These are phyloP conservation scores for Romanomermis culicivorax DNA, from an alignment of 2,888 invertebrate genomes.

Conservation along the genomic window DNA sequence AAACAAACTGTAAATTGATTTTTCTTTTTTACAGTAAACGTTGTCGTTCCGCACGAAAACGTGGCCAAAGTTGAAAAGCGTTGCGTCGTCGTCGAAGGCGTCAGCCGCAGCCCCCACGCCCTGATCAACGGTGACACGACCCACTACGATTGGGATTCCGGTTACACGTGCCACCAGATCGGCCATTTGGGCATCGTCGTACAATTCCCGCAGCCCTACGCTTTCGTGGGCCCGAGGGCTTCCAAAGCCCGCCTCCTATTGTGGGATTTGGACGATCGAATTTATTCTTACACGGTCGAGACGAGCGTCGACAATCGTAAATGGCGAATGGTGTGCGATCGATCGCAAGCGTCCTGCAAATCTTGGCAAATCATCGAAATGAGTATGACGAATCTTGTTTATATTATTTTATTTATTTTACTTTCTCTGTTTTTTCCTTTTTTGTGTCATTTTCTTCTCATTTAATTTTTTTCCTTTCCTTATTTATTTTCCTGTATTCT, in stretches of 20 bases:
- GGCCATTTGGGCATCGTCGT: conserved; percentile 82
- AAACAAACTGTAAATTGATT: no score
- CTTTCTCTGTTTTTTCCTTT: no score
- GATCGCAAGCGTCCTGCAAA: conserved; percentile 54
- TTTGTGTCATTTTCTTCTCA: no score
- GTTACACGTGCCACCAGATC: conserved; percentile 29
- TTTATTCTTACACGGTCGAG: conserved; percentile 36
- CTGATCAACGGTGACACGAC: conserved; percentile 80
- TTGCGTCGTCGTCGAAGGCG: conserved; percentile 87
- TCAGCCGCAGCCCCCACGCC: conserved; percentile 71
- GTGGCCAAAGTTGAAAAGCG: conserved; percentile 71
- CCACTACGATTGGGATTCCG: conserved; percentile 80
- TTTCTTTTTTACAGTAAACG: no score
- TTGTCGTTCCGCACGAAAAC: conserved; percentile 56
- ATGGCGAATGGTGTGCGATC: conserved; percentile 53
- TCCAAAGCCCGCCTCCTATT: conserved; percentile 51
- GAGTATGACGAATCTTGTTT: no score
- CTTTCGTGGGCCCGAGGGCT: conserved; percentile 67
- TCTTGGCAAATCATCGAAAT: conserved; percentile 13
- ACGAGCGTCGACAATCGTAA: conserved; percentile 32
- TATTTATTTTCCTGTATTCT: no score
- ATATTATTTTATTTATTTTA: no score
- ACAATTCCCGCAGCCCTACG: conserved; percentile 83
- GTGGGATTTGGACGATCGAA: conserved; percentile 61
- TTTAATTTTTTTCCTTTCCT: no score